These are phyloP conservation scores for Lethenteron reissneri DNA, from an alignment of 2,113 vertebrate genomes.

Conservation along the genomic window DNA sequence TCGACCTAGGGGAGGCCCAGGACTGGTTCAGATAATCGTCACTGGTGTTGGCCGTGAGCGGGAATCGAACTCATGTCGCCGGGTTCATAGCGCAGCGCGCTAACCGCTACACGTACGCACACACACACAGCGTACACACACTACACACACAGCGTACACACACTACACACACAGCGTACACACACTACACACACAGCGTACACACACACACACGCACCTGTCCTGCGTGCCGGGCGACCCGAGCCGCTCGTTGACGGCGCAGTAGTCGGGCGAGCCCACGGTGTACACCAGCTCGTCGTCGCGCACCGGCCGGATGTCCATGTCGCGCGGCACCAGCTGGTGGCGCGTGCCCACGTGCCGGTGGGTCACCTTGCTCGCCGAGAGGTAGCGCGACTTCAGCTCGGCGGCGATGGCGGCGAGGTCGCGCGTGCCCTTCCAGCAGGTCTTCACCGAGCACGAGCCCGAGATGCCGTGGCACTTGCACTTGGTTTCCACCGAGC, in stretches of 20 bases:
- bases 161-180: no score
- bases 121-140: neutral
- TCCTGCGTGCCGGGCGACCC: slow-evolving; percentile 82
- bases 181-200: no score
- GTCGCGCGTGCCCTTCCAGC: slow-evolving; percentile 85
- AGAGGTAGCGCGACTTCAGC: slow-evolving; percentile 83
- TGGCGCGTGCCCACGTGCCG: slow-evolving; percentile 80
- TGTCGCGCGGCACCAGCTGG: slow-evolving; percentile 91
- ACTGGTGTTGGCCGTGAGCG: no score
- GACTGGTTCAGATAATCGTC: no score
- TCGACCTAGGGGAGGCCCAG: no score
- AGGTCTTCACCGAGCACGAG: slow-evolving; percentile 91
- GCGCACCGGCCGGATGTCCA: slow-evolving; percentile 72
- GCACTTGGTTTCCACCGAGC: slow-evolving; percentile 82
- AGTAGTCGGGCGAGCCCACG: slow-evolving; percentile 86
- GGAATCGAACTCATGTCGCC: no score
- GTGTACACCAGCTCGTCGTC: slow-evolving; percentile 90
- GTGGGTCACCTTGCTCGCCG: slow-evolving; percentile 83
- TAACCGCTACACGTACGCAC: neutral
- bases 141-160: neutral
- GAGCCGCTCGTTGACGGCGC: slow-evolving; percentile 64
- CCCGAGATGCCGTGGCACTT: slow-evolving; percentile 95
- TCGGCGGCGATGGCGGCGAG: slow-evolving; percentile 64
- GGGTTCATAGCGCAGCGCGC: no score
- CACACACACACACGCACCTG: slow-evolving; percentile 32